Evolutionary conservation across 2,888 invertebrate genomes (phyloP).

Genomic region (Petrolisthes cinctipes): DNA sequence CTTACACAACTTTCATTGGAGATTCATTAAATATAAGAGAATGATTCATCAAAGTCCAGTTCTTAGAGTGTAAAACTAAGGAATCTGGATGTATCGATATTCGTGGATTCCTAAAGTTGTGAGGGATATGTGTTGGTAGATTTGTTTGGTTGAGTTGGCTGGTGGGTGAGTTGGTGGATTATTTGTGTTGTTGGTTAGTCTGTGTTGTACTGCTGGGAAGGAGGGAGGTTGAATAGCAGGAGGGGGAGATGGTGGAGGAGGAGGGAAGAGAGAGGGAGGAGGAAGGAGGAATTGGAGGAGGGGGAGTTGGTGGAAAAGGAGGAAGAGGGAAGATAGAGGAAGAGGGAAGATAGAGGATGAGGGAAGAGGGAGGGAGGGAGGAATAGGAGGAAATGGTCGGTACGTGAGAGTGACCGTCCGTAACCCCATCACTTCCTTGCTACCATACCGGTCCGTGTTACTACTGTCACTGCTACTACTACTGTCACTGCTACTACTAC

Average conservation of each 20-base stretch:
- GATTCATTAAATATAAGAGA: no score
- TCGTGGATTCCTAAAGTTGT: no score
- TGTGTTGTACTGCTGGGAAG: no score
- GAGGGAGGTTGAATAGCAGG: not conserved
- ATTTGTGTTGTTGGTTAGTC: no score
- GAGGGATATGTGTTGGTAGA: no score
- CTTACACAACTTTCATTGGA: no score
- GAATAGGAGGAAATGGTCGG: not conserved
- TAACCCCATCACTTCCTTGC: not conserved
- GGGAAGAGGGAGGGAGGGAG: not conserved
- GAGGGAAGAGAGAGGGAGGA: not conserved
- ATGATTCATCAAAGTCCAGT: no score
- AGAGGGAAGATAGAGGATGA: not conserved
- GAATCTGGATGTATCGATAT: no score
- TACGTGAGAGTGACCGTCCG: not conserved
- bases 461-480: not conserved
- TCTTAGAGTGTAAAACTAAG: no score
- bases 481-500: conserved; percentile 12
- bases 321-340: not conserved
- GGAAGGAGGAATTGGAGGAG: not conserved
- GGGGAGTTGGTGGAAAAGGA: not conserved
- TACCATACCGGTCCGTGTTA: not conserved
- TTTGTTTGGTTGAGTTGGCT: no score
- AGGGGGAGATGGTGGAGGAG: not conserved
- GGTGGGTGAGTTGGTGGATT: no score